Evolutionary conservation across 2,113 vertebrate species (phyloP).

Genomic region (Neoarius graeffei): DNA sequence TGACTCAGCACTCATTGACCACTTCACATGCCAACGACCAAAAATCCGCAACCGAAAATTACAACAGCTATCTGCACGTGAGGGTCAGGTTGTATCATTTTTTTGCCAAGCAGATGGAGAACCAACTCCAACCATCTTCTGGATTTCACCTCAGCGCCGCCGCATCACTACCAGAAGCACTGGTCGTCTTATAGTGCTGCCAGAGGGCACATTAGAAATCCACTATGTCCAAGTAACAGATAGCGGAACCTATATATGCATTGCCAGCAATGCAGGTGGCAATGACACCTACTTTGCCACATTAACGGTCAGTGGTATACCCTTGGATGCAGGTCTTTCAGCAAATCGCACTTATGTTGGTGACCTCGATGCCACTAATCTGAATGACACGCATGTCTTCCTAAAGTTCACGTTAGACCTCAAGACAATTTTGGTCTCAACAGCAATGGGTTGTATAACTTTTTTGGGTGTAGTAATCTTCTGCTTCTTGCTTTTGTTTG

Average conservation of each 20-base stretch:
- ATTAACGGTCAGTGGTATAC: conserved; percentile 81
- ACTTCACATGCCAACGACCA: conserved; percentile 94
- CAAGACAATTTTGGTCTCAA: conserved; percentile 96
- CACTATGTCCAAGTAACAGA: conserved; percentile 85
- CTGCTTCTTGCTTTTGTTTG: conserved; percentile 95
- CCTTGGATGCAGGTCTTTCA: conserved; percentile 66
- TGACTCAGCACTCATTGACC: conserved; percentile 90
- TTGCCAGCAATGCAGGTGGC: conserved; percentile 94
- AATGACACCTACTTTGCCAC: conserved; percentile 97
- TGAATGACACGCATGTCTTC: conserved; percentile 88
- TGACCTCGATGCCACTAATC: conserved; percentile 85
- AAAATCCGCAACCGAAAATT: conserved; percentile 90
- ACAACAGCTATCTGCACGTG: conserved; percentile 82
- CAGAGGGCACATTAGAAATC: conserved; percentile 89
- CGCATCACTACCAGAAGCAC: conserved; percentile 82
- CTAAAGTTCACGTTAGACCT: conserved; percentile 93
- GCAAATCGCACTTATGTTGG: conserved; percentile 80
- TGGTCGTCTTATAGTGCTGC: conserved; percentile 81
- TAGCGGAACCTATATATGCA: conserved; percentile 96
- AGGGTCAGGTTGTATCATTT: conserved; percentile 88
- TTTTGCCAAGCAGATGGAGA: conserved; percentile 90
- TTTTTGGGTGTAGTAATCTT: conserved; percentile 97
- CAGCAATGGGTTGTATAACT: conserved; percentile 98
- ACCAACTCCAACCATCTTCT: conserved; percentile 84
- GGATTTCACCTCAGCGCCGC: conserved; percentile 92